Percentiles rank a stretch among this genome's conserved stretches.
Conservation (phyloP, 2,113 vertebrate genomes). For the Lampris megalopsis region DNA sequence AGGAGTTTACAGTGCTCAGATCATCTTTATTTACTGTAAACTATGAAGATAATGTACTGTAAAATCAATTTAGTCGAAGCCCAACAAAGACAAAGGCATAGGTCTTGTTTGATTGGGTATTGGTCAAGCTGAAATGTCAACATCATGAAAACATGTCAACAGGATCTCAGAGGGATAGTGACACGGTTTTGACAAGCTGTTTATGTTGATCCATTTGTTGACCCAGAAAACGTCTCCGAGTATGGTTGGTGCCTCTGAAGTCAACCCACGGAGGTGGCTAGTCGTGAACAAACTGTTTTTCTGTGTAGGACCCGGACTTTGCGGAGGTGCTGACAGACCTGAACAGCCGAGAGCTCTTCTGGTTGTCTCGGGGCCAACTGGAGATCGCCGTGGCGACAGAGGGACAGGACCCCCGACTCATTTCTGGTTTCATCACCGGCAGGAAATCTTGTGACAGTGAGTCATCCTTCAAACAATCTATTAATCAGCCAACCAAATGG, state of each 20-base stretch:
- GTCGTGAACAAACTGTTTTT: constrained; percentile 18
- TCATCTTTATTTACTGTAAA: constrained; percentile 31
- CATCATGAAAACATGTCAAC: constrained; percentile 28
- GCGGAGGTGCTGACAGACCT: constrained; percentile 92
- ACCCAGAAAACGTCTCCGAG: not conserved
- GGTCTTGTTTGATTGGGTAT: constrained; percentile 6
- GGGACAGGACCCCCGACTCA: constrained; percentile 72
- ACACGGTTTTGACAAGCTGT: not conserved
- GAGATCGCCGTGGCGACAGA: constrained; percentile 86
- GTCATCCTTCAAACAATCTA: constrained; percentile 46
- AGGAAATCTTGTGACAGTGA: constrained; percentile 95
- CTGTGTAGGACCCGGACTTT: constrained; percentile 88
- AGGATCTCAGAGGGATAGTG: not conserved
- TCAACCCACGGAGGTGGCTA: not conserved
- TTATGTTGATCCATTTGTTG: constrained; percentile 2
- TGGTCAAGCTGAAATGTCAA: constrained; percentile 24
- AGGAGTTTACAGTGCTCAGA: not conserved
- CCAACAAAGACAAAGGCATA: not conserved
- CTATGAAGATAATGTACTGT: not conserved
- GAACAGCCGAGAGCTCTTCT: constrained; percentile 89
- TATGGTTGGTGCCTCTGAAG: not conserved
- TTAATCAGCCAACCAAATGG: not conserved
- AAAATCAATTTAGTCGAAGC: constrained; percentile 9
- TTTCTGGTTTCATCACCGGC: constrained; percentile 89
- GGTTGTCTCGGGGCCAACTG: constrained; percentile 92